Evolutionary conservation across 2,888 invertebrate species (phyloP).

Genomic region (Gymnoscelis rufifasciata): DNA sequence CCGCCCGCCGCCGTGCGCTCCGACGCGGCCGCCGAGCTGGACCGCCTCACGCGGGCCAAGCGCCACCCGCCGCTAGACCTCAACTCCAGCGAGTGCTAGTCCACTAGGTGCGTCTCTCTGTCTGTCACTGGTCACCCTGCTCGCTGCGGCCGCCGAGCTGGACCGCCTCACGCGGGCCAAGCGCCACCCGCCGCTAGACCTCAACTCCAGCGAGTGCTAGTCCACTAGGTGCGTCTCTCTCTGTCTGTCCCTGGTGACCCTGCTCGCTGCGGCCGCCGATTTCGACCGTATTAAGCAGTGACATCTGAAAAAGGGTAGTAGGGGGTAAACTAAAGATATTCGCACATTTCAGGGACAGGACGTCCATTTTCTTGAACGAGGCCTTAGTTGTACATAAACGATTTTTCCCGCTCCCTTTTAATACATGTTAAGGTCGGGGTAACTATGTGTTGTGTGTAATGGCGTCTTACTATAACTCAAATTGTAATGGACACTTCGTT

Average conservation of each 20-base stretch:
- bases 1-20: constrained; percentile 83
- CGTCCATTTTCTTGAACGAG: too few relatives aligned
- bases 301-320: too few relatives aligned
- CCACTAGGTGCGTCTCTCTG: constrained; percentile 16
- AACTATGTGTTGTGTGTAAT: too few relatives aligned
- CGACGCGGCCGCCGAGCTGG: constrained; percentile 95
- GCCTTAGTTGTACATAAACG: too few relatives aligned
- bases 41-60: constrained; percentile 89
- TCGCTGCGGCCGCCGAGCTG: constrained; percentile 95
- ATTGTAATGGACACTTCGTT: too few relatives aligned
- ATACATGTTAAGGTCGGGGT: too few relatives aligned
- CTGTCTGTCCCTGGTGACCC: constrained; percentile 64
- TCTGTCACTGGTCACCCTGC: constrained; percentile 74
- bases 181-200: constrained; percentile 82
- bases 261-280: constrained; percentile 94
- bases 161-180: constrained; percentile 91
- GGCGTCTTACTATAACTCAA: too few relatives aligned
- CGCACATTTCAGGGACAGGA: too few relatives aligned
- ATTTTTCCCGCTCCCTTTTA: too few relatives aligned
- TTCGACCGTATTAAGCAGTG: constrained; percentile 91
- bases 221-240: constrained; percentile 18
- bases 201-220: constrained; percentile 74
- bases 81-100: constrained; percentile 70
- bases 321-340: too few relatives aligned
- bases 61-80: constrained; percentile 83